A percentile compares a stretch with the other conserved stretches of the same genome.
These are phyloP conservation scores for Battus philenor DNA, from an alignment of 1,140 invertebrate genomes.

Conservation along the genomic window DNA sequence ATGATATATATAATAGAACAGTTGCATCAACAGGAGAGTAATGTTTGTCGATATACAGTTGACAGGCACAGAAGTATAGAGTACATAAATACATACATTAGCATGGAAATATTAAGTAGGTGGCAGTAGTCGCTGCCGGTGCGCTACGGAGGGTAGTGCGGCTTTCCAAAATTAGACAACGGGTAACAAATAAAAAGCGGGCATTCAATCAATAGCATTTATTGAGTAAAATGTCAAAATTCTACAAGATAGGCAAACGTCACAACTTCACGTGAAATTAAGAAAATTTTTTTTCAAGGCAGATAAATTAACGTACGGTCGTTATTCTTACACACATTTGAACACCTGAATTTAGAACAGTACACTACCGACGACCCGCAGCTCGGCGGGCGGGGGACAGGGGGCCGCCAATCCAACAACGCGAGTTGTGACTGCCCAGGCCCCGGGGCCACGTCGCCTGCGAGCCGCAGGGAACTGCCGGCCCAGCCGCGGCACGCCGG, in stretches of 20 bases:
- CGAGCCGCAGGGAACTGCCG: constrained; percentile 15
- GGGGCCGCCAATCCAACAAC: constrained; percentile 72
- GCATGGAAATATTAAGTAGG: constrained; percentile 4
- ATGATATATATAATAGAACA: no score
- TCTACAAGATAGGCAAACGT: constrained; percentile 74
- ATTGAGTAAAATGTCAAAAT: constrained; percentile 74
- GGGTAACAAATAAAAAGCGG: constrained; percentile 52
- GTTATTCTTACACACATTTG: constrained; percentile 51
- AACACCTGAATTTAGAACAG: constrained; percentile 31
- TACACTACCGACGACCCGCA: constrained; percentile 29
- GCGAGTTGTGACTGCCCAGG: constrained; percentile 54
- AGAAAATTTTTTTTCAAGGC: constrained; percentile 58
- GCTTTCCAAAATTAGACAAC: constrained; percentile 23
- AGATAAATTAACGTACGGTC: constrained; percentile 52
- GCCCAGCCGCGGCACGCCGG: constrained; percentile 36
- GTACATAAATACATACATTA: constrained; percentile 15
- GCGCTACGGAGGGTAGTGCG: no score
- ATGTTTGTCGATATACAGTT: not conserved
- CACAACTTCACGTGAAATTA: constrained; percentile 69
- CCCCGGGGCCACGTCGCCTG: constrained; percentile 44
- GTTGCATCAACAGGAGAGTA: no score
- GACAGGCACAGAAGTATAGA: not conserved
- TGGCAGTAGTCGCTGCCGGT: no score
- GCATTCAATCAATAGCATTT: constrained; percentile 66
- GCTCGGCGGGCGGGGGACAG: constrained; percentile 31